phyloP scores from a whole-genome alignment of 2,797 vertebrate genomes.

The Semotilus atromaculatus region DNA sequence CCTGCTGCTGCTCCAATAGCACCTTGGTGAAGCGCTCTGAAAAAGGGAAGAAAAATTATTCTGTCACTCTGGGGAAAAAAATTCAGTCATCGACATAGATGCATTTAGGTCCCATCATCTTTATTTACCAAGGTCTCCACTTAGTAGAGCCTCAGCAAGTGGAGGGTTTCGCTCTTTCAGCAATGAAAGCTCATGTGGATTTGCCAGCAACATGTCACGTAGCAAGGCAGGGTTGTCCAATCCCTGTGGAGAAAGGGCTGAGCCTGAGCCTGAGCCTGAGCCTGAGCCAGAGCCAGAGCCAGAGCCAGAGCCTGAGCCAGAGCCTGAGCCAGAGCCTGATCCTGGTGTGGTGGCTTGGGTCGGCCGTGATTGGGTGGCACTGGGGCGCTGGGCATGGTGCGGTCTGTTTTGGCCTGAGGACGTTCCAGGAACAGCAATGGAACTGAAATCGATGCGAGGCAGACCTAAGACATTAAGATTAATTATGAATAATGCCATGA shows the following conservation, averaged over 20 bases:
- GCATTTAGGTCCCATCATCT: background rate
- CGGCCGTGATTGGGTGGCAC: conserved; percentile 50
- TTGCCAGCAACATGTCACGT: conserved; percentile 94
- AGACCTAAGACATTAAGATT: conserved; percentile 76
- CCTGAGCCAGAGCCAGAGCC: conserved; percentile 56
- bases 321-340: conserved; percentile 58
- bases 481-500: background rate
- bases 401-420: conserved; percentile 74
- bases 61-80: background rate
- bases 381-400: conserved; percentile 61
- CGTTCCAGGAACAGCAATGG: conserved; percentile 91
- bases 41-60: background rate
- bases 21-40: conserved; percentile 95
- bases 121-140: conserved; percentile 91
- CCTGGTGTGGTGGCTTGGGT: conserved; percentile 42
- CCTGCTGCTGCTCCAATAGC: conserved; percentile 94
- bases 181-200: conserved; percentile 95
- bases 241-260: conserved; percentile 85
- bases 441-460: conserved; percentile 96
- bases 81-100: background rate
- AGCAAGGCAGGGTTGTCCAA: conserved; percentile 93
- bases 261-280: conserved; percentile 60
- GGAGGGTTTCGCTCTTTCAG: conserved; percentile 96
- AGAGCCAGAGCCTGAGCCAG: conserved; percentile 51
- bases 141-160: conserved; percentile 93